A percentile compares a stretch with the other conserved stretches of the same genome.
phyloP scores from a whole-genome alignment of 2,113 vertebrate species.

The Nesogale talazaci region DNA sequence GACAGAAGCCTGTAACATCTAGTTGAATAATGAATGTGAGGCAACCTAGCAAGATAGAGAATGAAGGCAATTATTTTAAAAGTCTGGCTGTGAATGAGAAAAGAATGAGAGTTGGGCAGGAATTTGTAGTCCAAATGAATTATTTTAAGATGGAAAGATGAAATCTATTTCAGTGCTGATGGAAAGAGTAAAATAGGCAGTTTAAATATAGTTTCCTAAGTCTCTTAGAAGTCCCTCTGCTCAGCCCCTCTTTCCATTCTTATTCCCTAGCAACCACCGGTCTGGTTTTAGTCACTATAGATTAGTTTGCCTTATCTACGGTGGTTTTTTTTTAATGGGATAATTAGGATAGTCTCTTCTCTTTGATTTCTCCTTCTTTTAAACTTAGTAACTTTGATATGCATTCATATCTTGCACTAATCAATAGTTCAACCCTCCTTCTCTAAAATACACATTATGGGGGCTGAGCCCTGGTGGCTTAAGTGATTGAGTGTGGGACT shows the following conservation, averaged over 20 bases:
- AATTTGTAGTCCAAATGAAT: background rate
- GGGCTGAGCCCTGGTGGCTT: too few relatives aligned
- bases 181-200: background rate
- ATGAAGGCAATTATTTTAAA: background rate
- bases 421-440: background rate
- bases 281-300: background rate
- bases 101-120: background rate
- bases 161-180: background rate
- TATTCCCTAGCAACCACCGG: background rate
- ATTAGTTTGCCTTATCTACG: background rate
- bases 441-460: background rate
- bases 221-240: background rate
- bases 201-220: background rate
- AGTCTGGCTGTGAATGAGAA: background rate
- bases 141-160: conserved; percentile 1
- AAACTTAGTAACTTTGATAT: conserved; percentile 46
- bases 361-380: background rate
- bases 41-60: background rate
- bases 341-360: background rate
- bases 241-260: background rate
- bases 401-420: background rate
- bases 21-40: background rate
- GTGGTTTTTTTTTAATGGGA: background rate
- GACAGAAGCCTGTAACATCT: background rate
- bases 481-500: too few relatives aligned